Conservation (phyloP, 2,797 vertebrate species). For the Stomatorhinus walkeri region DNA sequence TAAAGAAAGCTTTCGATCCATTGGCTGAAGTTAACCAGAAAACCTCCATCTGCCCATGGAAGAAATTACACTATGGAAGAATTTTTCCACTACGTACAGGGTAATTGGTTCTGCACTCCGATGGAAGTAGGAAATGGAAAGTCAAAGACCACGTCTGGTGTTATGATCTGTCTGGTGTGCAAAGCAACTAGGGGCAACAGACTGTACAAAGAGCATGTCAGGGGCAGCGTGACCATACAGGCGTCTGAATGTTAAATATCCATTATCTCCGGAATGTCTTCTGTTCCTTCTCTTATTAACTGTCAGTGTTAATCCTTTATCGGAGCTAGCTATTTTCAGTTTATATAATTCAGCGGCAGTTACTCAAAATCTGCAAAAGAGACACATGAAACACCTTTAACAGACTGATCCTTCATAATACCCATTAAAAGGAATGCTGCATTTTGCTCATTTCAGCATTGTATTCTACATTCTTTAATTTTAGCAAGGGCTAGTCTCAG, state of each 20-base stretch:
- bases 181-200: slow-evolving; percentile 36
- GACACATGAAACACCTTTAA: background rate
- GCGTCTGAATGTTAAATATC: background rate
- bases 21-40: slow-evolving; percentile 54
- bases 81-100: slow-evolving; percentile 42
- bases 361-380: background rate
- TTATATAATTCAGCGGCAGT: background rate
- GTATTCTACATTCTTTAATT: background rate
- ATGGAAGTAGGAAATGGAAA: slow-evolving; percentile 44
- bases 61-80: slow-evolving; percentile 33
- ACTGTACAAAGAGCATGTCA: background rate
- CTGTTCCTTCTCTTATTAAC: background rate
- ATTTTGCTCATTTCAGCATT: background rate
- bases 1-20: background rate
- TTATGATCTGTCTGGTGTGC: slow-evolving; percentile 34
- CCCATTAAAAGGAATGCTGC: background rate
- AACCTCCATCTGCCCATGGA: slow-evolving; percentile 55
- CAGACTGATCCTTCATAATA: background rate
- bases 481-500: background rate
- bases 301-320: background rate
- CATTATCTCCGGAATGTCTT: background rate
- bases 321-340: background rate
- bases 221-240: background rate
- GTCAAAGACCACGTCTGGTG: slow-evolving; percentile 46
- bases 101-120: slow-evolving; percentile 43